Base-by-base conservation (phyloP, 1,140 invertebrate genomes). In the Whitmania pigra region DNA sequence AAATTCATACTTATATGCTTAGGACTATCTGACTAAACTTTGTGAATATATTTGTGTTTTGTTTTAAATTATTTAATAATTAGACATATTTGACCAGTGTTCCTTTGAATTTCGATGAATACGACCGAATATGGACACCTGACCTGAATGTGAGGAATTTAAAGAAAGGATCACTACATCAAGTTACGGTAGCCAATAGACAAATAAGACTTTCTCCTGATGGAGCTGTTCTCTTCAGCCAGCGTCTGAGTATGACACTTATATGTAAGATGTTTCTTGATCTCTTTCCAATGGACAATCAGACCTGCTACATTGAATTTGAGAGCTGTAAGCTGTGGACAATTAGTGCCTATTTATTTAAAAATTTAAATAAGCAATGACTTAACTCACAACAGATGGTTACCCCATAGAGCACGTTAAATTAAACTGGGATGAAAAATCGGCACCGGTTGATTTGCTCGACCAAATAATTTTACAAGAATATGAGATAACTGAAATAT, bases 251-350 rank as follows among this genome's bases (percentile, higher is more conserved):
- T 43, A 20, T 31, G 27, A 60, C 53, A 20, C 54, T 71, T 20
- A 74, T 75, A 20, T 98, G 94, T 82, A 92, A 92, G 9, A 97
- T 98, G 94, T 89, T 94, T 77, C 83, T 98, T 27, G 87, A 91
- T 75, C 92, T 92, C 79, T 98, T 97, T 83, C 95, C 95, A 11
- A 93, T 97, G 90, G 94, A 97, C 83, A 86, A 88, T 27, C 94
- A 93, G 80, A 84, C 87, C 1, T 97, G 93, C 81, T 92, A 92
- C 7, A 85, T 97, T n/a, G 88, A 93, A 76, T 86, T 97, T 55
- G 93, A 93, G 75, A 95, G 93, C 78, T 97, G 78, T 79, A 71
- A 78, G 78, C 77, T 49, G 0, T 11, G 43, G 5, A 15, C 15
- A 49, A 49, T 17, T 49, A 4, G 43, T 49, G 9, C 43, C 1